A percentile compares a stretch with the other conserved stretches of the same genome.
phyloP scores from a whole-genome alignment of 2,797 vertebrate species.

The Eulemur rubriventer region DNA sequence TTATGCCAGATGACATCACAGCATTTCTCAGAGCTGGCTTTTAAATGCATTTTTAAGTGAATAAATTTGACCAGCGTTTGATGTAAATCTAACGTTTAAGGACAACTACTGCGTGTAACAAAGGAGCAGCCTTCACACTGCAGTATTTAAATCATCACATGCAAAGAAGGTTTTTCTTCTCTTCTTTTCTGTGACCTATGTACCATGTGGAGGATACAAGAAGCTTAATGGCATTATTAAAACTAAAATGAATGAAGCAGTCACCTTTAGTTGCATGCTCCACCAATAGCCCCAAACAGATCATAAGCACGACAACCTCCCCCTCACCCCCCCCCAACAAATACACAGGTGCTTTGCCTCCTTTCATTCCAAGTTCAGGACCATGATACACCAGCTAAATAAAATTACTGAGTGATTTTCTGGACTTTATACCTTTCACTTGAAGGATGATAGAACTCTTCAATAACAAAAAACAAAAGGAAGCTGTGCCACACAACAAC shows the following conservation, averaged over 20 bases:
- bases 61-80: constrained; percentile 26
- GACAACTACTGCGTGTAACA: not conserved
- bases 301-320: not conserved
- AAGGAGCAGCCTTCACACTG: not conserved
- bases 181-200: not conserved
- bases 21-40: constrained; percentile 26
- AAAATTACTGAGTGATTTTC: not conserved
- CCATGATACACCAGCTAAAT: not conserved
- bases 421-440: not conserved
- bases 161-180: not conserved
- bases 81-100: constrained; percentile 35
- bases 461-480: not conserved
- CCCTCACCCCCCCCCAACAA: too few relatives aligned
- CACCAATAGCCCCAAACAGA: not conserved
- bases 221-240: not conserved
- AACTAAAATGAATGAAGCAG: not conserved
- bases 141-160: not conserved
- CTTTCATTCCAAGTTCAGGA: not conserved
- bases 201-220: not conserved
- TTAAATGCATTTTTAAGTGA: constrained; percentile 49
- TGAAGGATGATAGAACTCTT: not conserved
- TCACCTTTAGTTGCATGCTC: not conserved
- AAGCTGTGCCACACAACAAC: not conserved
- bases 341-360: not conserved
- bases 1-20: constrained; percentile 54